A percentile compares a stretch with the other conserved stretches of the same genome.
Conservation (phyloP, 1,140 invertebrate genomes). For the Heterodera schachtii region DNA sequence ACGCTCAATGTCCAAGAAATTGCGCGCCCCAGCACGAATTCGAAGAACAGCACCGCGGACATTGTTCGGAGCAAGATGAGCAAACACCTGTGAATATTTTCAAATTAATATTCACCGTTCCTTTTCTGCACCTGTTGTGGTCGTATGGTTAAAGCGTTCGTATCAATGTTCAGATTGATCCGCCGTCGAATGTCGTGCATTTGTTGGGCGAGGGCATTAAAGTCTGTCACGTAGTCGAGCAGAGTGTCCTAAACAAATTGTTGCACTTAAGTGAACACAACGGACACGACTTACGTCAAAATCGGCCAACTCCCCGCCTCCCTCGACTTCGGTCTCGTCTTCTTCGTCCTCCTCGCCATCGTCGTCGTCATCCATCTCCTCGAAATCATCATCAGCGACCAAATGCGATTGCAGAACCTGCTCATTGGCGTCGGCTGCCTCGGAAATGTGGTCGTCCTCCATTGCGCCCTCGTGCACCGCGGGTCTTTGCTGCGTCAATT, state of each 20-base stretch:
- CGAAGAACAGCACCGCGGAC: conserved; percentile 17
- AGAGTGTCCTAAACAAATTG: conserved; percentile 42
- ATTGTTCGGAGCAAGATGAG: conserved; percentile 15
- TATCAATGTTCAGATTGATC: conserved; percentile 4
- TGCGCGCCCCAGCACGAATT: conserved; percentile 5
- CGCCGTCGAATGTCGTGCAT: conserved; percentile 21
- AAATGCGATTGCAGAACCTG: conserved; percentile 12
- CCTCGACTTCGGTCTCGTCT: conserved; percentile 12
- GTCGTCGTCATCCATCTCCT: conserved; percentile 47
- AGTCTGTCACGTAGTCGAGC: conserved; percentile 40
- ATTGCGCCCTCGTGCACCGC: conserved; percentile 37
- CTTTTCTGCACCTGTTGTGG: conserved; percentile 12
- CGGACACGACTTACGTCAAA: neutral
- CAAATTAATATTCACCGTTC: too few relatives aligned
- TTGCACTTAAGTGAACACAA: neutral
- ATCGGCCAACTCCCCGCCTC: neutral
- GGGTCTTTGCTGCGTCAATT: conserved; percentile 32
- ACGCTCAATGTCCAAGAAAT: neutral
- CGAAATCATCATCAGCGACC: conserved; percentile 33
- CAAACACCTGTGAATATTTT: neutral
- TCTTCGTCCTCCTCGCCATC: conserved; percentile 41
- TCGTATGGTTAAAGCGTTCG: conserved; percentile 10
- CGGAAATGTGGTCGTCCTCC: conserved; percentile 28
- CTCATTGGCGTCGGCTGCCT: conserved; percentile 26
- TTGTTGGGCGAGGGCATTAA: conserved; percentile 39